phyloP scores from a whole-genome alignment of 53 echinoderm and acorn worm genomes.

The Echinometra lucunter region DNA sequence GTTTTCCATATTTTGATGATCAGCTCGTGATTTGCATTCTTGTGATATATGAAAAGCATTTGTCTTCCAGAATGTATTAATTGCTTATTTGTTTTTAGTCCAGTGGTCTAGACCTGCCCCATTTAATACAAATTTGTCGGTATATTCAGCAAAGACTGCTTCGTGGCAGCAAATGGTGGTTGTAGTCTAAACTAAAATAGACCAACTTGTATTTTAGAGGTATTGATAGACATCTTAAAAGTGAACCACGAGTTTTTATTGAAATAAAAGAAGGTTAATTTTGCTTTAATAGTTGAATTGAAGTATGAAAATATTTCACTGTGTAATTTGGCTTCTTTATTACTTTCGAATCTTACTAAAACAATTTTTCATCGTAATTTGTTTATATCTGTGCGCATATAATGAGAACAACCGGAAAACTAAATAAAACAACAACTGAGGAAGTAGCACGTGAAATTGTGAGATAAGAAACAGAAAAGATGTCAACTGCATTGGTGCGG shows the following conservation, averaged over 20 bases:
- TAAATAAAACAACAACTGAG: no score
- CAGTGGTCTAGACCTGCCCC: no score
- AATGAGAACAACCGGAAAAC: neutral
- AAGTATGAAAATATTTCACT: no score
- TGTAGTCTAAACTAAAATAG: neutral
- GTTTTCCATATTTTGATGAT: no score
- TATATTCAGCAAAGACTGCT: slow-evolving; percentile 43
- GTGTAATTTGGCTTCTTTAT: no score
- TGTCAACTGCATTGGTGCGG: slow-evolving; percentile 65
- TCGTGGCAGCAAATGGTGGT: slow-evolving; percentile 39
- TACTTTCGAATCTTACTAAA: no score
- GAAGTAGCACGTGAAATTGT: no score
- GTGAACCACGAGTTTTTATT: neutral
- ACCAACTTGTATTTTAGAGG: neutral
- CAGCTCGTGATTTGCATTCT: no score
- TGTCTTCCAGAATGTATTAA: no score
- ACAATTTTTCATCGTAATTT: neutral
- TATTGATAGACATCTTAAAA: neutral
- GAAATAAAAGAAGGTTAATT: neutral
- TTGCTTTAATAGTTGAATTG: neutral
- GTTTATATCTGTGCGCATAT: neutral
- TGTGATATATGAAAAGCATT: no score
- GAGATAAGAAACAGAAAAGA: no score
- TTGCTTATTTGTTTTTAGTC: no score
- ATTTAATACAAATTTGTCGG: neutral